Conservation (phyloP, 2,797 vertebrate species). For the Melanitta fusca region DNA sequence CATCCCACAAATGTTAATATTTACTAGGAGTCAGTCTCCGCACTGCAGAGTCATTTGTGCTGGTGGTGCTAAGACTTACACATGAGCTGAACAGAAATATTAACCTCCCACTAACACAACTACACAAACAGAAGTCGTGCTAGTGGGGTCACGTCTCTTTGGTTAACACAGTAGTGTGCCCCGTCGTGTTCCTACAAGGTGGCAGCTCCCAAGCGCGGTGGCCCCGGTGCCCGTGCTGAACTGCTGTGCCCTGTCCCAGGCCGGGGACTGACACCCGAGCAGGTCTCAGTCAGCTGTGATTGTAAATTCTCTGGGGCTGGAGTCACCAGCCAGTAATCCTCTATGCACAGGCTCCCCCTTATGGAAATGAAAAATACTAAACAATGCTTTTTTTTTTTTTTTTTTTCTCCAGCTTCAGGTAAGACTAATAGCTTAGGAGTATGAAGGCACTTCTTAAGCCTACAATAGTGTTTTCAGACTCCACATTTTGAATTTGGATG, state of each 20-base stretch:
- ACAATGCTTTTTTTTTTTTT: neutral
- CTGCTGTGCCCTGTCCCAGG: neutral
- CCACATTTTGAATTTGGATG: accelerated
- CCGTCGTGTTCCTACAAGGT: neutral
- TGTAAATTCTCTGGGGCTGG: slow-evolving; percentile 1
- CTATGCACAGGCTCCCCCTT: slow-evolving; percentile 83
- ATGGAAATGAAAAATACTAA: slow-evolving; percentile 77
- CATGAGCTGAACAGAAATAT: neutral
- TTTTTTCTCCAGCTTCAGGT: neutral
- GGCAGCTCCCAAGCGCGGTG: accelerated
- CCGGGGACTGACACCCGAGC: neutral
- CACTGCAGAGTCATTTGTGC: neutral
- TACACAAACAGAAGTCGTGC: neutral
- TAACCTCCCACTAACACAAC: neutral
- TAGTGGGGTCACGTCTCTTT: neutral
- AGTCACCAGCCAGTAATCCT: slow-evolving; percentile 46
- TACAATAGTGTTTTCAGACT: neutral
- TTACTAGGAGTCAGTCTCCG: neutral
- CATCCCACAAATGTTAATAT: neutral
- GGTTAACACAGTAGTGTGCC: neutral
- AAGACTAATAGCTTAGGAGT: neutral
- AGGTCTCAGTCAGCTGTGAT: neutral
- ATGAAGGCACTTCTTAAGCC: neutral
- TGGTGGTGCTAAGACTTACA: neutral
- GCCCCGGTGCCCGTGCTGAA: neutral